Evolutionary conservation across 2,888 invertebrate genomes (phyloP), one percentile per base, ranked within the genome.

Genomic region (Melipona bicolor): DNA sequence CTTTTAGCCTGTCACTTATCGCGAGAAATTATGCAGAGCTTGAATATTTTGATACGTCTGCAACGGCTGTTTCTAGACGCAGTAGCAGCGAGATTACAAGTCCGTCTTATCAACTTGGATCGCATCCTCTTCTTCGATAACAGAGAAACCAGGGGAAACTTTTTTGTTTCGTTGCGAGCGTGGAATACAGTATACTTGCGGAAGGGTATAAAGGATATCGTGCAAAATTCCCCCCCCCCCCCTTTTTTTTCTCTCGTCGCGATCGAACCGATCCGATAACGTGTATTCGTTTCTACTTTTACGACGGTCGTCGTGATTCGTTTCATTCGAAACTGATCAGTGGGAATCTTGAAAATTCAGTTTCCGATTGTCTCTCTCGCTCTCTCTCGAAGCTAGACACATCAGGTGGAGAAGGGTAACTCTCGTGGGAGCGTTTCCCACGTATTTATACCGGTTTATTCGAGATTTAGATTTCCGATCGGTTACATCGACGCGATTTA

Each of bases 361-460:
- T 27, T 62, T 19, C 21, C 19, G 78, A 78, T 36, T 59, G 61
- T 27, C 69, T 67, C 52, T 32, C 32, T 36, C 43, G 2, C 2
- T 43, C 43, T 0, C 43, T 43, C 43, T 4, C 4, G 24, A 21
- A 21, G 19, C n/a, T 27, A 59, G n/a, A 19, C 59, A 50, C 54
- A 15, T 27, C 67, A 54, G 61, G n/a, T 5, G 71, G 56, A 54
- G 54, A 56, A 80, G 64, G 75, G 83, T 77, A 24, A 73, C 85
- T 90, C 93, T 88, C 93, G 86, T 77, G 92, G 92, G 92, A 90
- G 88, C 92, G 87, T 92, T 93, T 93, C 91, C 93, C 93, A 93
- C 92, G 91, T 93, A 94, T 94, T 93, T 94, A 93, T 93, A 91
- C 78, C 83, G 75, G 83, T 90, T 92, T 92, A 91, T 92, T 91